Percentiles rank a stretch among this genome's conserved stretches.
Evolutionary conservation across 1,140 invertebrate species (phyloP).

Genomic region (Parasteatoda tepidariorum): DNA sequence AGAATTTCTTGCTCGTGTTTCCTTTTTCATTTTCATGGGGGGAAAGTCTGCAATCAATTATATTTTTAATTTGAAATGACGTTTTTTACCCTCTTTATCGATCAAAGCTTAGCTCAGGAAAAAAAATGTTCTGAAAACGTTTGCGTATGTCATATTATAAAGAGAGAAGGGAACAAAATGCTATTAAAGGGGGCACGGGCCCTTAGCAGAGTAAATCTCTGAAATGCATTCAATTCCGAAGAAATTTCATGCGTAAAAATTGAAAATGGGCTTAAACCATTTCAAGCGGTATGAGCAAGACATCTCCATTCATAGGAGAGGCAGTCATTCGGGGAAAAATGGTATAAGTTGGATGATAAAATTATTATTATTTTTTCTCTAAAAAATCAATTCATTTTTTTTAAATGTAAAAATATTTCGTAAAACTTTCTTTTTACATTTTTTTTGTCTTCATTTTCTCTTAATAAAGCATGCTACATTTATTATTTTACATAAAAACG

Average conservation of each 20-base stretch:
- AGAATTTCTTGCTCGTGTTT: too few relatives aligned
- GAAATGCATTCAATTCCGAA: slow-evolving; percentile 37
- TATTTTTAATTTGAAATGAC: background rate
- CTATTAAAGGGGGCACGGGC: background rate
- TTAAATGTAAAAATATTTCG: too few relatives aligned
- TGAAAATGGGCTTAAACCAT: slow-evolving; percentile 26
- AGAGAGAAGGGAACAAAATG: background rate
- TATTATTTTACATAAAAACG: too few relatives aligned
- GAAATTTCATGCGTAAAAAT: slow-evolving; percentile 53
- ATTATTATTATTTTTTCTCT: too few relatives aligned
- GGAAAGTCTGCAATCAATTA: background rate
- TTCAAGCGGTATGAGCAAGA: background rate
- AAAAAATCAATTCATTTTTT: too few relatives aligned
- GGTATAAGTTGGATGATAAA: background rate
- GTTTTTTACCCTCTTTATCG: background rate
- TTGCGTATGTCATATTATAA: background rate
- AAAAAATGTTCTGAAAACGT: background rate
- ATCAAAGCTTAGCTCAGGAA: background rate
- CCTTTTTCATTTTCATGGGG: background rate
- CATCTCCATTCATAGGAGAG: background rate
- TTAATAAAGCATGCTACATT: too few relatives aligned
- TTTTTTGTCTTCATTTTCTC: too few relatives aligned
- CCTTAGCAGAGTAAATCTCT: slow-evolving; percentile 16
- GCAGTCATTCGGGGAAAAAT: background rate
- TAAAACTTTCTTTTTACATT: too few relatives aligned